These are phyloP conservation scores for Heptranchias perlo DNA, from an alignment of 2,113 vertebrate species.

Conservation along the genomic window DNA sequence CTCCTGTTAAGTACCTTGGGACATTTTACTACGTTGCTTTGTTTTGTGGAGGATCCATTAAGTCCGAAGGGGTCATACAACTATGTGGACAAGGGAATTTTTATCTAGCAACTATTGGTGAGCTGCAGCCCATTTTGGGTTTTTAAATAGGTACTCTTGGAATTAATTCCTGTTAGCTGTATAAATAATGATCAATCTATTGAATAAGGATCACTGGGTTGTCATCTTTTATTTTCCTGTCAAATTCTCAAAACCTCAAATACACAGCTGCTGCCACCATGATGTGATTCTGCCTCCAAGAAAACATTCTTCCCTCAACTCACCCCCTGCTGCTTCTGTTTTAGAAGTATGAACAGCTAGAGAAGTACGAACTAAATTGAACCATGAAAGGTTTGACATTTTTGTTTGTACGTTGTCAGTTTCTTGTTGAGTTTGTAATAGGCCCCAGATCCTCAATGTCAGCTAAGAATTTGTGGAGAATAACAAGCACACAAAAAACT, in stretches of 20 bases:
- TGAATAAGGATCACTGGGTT: no score
- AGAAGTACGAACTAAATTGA: neutral
- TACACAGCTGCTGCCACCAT: neutral
- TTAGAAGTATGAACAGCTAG: neutral
- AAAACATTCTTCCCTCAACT: neutral
- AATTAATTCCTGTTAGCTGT: no score
- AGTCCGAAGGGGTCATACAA: no score
- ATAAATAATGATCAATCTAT: no score
- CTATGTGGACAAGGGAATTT: no score
- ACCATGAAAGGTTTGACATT: neutral
- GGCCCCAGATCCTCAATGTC: neutral
- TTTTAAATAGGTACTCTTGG: no score
- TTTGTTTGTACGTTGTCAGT: neutral
- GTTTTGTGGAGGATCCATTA: no score
- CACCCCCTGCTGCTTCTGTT: neutral
- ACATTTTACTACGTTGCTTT: no score
- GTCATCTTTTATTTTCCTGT: neutral
- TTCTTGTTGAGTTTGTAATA: neutral
- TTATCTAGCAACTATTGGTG: no score
- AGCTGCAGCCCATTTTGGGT: no score
- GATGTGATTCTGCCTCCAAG: neutral
- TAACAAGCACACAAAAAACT: neutral
- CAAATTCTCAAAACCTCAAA: neutral
- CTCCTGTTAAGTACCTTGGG: no score
- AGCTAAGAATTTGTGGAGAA: neutral